Evolutionary conservation across 2,888 invertebrate species (phyloP), one percentile per base, ranked within the genome.

Genomic region (Pseudanteris insignis): DNA sequence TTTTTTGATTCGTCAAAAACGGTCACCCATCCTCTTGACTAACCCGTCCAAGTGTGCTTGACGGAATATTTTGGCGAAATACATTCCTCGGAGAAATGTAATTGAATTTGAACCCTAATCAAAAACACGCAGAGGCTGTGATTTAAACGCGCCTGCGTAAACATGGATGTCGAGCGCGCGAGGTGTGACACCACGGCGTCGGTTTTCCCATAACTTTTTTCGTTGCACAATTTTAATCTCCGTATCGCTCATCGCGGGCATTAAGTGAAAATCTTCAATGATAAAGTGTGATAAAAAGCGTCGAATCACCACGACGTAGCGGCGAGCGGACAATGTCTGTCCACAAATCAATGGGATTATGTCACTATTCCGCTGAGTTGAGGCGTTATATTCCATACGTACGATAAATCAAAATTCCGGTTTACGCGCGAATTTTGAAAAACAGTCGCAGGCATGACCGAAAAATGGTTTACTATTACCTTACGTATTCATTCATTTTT

Each of bases 331-430:
- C 76, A 76, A 76, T 75, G 71, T 69, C 69, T 47, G 65, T 70
- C 72, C 74, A 76, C 77, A 77, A 77, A 76, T 77, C 77, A 77
- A 75, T 69, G 69, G 76, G 76, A 77, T 77, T 77, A 76, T 77
- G 76, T 75, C 75, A 76, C 76, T 76, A 77, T 76, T 77, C 76
- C 74, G 76, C 76, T 72, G 75, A 70, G 53, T 11, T 53, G 48
- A 70, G 26, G n/a, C 26, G 26, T 26, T 4, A n/a, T 2, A 26
- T 55, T 66, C 69, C 66, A 68, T 63, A 69, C 67, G 68, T 68
- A 72, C 75, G 73, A 77, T 76, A 77, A 77, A 77, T 77, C 76
- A 76, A 75, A 71, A 68, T 72, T 67, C 72, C 73, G 26, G 28
- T 25, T 26, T 40, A 33, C 40, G 41, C 43, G 38, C 47, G n/a